These are phyloP conservation scores for Pollimyrus isidori DNA, from an alignment of 2,113 vertebrate genomes.

Conservation along the genomic window DNA sequence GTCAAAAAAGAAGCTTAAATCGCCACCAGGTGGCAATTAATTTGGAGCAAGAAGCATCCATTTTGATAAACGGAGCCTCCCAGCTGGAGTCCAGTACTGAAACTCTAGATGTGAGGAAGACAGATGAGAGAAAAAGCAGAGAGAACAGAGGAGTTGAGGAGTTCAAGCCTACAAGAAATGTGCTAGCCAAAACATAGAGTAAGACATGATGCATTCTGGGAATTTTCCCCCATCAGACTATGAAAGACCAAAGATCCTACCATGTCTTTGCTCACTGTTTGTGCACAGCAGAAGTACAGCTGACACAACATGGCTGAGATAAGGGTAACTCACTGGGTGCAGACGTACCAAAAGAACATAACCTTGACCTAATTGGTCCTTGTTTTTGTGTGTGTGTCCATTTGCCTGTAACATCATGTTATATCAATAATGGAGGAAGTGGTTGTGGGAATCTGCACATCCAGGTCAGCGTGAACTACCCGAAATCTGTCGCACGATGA, in stretches of 20 bases:
- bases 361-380: background rate
- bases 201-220: background rate
- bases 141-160: background rate
- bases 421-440: background rate
- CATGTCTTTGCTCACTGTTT: background rate
- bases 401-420: background rate
- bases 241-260: background rate
- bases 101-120: background rate
- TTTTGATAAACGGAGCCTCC: background rate
- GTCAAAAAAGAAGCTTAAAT: background rate
- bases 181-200: background rate
- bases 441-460: background rate
- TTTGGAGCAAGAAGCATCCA: background rate
- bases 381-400: background rate
- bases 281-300: background rate
- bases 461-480: background rate
- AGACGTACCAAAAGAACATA: background rate
- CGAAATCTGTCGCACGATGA: background rate
- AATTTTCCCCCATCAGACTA: background rate
- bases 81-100: background rate
- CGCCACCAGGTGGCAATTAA: background rate
- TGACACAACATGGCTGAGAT: background rate
- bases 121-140: background rate
- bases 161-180: background rate
- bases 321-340: background rate